phyloP scores from a whole-genome alignment of 1,140 invertebrate species.

The Drosophila tristis region DNA sequence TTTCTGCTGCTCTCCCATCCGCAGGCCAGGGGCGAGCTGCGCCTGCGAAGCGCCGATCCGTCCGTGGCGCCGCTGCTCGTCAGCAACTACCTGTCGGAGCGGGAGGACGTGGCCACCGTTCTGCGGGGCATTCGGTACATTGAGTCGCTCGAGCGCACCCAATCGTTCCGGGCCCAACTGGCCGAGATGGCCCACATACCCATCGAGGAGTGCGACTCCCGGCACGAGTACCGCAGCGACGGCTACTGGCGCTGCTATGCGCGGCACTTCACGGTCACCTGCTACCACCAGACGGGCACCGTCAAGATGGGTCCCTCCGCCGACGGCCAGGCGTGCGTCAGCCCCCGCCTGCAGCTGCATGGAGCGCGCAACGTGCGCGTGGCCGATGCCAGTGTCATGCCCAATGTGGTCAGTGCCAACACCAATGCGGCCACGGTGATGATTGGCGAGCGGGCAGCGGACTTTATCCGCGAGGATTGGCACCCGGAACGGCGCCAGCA shows the following conservation, averaged over 20 bases:
- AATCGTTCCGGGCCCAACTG: conserved; percentile 86
- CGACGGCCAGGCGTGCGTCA: conserved; percentile 90
- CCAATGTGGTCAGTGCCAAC: conserved; percentile 89
- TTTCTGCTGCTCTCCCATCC: conserved; percentile 90
- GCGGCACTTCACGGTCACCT: conserved; percentile 86
- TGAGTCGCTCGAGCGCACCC: conserved; percentile 86
- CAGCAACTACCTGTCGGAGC: conserved; percentile 89
- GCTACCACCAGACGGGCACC: conserved; percentile 90
- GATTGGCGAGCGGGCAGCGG: conserved; percentile 94
- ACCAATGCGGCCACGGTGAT: conserved; percentile 91
- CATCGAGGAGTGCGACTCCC: conserved; percentile 86
- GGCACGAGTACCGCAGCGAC: conserved; percentile 86
- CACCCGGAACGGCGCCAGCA: background rate
- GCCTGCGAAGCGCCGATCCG: conserved; percentile 88
- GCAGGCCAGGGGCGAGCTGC: conserved; percentile 89
- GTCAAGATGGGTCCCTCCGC: conserved; percentile 90
- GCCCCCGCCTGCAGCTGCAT: conserved; percentile 88
- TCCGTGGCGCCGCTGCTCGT: conserved; percentile 89
- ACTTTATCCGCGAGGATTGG: conserved; percentile 90
- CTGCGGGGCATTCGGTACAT: conserved; percentile 88
- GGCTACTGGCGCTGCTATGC: conserved; percentile 91
- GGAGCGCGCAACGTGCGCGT: conserved; percentile 89
- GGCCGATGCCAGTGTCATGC: conserved; percentile 91
- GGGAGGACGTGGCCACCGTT: conserved; percentile 87
- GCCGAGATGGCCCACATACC: conserved; percentile 86